Evolutionary conservation across 2,888 invertebrate species (phyloP), one percentile per base, ranked within the genome.

Genomic region (Capitulum mitella): DNA sequence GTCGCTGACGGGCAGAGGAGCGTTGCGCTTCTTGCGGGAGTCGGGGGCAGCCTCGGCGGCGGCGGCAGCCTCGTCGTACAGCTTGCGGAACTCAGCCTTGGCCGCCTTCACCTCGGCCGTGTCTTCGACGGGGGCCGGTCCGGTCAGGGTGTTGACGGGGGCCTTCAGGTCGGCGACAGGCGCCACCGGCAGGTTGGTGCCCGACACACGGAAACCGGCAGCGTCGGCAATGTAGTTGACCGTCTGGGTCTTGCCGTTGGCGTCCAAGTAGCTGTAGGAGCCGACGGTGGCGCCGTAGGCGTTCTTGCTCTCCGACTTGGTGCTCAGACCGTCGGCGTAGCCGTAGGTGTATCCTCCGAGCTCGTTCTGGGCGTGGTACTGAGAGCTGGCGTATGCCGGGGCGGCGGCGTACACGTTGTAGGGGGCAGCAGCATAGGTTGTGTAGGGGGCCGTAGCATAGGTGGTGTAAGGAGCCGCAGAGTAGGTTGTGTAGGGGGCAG

Each of bases 201-300:
- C 90, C 6, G 91, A 90, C 70, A 90, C 88, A 75, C 89, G 88
- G 85, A 90, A 90, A 43, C 90, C 90, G 81, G 88, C 86, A 37
- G 78, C 78, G 70, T 81, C 81, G 22, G 81, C 80, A 8, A 81
- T 79, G 58, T 81, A 81, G 74, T 81, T 79, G 10, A 89, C 89
- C 2, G 88, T 87, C 84, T 90, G 90, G 10, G 89, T 82, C 82
- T 88, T 81, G 32, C 90, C 90, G 40, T 80, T 79, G 26, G 80
- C 37, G 79, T 80, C 81, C 46, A 81, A 77, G 74, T 79, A 81
- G 78, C 80, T 80, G 80, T 80, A 81, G n/a, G 80, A 79, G 3
- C 81, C 81, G 8, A 78, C 48, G 43, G 80, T 80, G 29, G 78
- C 77, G 29, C 81, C 81, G 58, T 78, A 79, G 70, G 78, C 79